These are phyloP conservation scores for Cinclus mexicanus DNA, from an alignment of 2,113 vertebrate species.

Conservation along the genomic window DNA sequence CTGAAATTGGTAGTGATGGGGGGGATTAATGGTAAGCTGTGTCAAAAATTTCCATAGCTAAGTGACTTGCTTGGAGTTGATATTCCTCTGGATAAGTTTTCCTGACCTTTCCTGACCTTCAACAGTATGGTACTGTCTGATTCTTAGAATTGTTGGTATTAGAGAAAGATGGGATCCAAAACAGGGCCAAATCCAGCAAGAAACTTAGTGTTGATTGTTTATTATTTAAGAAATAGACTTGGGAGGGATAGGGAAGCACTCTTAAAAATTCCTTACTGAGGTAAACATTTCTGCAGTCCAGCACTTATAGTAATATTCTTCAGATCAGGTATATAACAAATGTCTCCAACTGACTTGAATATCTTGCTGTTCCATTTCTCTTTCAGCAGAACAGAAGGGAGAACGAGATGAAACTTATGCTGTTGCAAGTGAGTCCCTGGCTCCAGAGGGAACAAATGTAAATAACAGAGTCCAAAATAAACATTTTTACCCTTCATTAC, in stretches of 20 bases:
- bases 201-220: neutral
- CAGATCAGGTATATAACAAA: neutral
- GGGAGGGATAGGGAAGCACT: neutral
- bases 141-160: neutral
- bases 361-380: slow-evolving; percentile 63
- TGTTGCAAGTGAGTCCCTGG: slow-evolving; percentile 56
- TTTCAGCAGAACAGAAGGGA: slow-evolving; percentile 76
- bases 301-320: neutral
- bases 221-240: neutral
- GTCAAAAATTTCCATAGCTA: neutral
- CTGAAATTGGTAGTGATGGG: neutral
- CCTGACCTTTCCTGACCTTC: neutral
- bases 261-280: neutral
- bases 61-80: neutral
- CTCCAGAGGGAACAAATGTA: slow-evolving; percentile 74
- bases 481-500: slow-evolving; percentile 71
- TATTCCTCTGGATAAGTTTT: neutral
- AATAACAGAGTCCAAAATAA: slow-evolving; percentile 68
- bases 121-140: neutral
- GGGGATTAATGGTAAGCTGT: neutral
- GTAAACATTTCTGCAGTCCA: neutral
- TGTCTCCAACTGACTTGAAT: neutral
- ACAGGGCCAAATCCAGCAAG: neutral
- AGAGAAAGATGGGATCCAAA: neutral
- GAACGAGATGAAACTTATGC: slow-evolving; percentile 68